Evolutionary conservation across 2,113 vertebrate species (phyloP).

Genomic region (Trochalopteron elliotii): DNA sequence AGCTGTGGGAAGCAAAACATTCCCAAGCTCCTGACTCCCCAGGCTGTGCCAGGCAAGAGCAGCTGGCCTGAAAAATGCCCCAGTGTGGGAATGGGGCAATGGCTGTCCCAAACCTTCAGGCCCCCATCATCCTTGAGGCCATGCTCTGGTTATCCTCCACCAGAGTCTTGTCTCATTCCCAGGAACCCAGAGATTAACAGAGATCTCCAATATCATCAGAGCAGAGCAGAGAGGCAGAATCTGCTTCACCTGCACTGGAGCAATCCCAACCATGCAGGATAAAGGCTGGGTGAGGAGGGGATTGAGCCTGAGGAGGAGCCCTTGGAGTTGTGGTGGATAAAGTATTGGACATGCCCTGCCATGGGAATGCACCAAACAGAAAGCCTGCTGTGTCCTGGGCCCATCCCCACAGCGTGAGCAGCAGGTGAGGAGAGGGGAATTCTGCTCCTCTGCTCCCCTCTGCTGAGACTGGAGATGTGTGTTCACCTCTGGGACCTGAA

Average conservation of each 20-base stretch:
- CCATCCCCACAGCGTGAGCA: too few species aligned
- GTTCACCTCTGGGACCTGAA: background rate
- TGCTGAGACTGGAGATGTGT: background rate
- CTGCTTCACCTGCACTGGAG: background rate
- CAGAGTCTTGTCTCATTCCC: background rate
- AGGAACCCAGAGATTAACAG: too few species aligned
- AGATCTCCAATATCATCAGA: background rate
- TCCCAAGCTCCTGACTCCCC: background rate
- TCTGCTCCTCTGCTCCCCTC: background rate
- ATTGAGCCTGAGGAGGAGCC: background rate
- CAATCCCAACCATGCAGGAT: background rate
- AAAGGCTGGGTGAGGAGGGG: background rate
- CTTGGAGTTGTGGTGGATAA: background rate
- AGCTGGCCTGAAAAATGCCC: background rate
- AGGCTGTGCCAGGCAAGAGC: background rate
- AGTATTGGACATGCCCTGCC: background rate
- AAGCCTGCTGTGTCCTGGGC: background rate
- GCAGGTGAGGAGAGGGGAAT: background rate
- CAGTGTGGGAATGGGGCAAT: too few species aligned
- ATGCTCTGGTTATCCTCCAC: too few species aligned
- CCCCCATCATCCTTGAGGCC: background rate
- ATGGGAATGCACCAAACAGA: background rate
- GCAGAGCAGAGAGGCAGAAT: background rate
- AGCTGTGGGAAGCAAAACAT: fast-evolving
- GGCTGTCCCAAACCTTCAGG: background rate